Conservation (phyloP, 2,888 invertebrate species). For the Caenorhabditis sp. region DNA sequence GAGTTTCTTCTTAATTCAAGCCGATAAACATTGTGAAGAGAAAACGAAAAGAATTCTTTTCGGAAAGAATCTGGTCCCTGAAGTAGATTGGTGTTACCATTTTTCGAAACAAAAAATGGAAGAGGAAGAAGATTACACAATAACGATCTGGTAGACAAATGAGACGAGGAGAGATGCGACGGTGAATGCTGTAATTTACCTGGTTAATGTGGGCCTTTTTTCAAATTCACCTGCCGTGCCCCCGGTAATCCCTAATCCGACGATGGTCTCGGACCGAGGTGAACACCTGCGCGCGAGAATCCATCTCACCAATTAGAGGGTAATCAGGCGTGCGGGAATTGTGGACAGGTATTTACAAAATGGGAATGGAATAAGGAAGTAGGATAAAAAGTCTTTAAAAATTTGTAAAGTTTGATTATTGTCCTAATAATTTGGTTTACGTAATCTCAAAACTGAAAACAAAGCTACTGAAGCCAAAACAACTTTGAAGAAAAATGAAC, state of each 20-base stretch:
- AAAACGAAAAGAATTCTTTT: background rate
- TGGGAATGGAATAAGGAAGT: background rate
- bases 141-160: background rate
- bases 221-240: background rate
- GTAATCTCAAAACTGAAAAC: too few species aligned
- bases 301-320: background rate
- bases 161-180: background rate
- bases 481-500: too few species aligned
- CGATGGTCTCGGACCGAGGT: background rate
- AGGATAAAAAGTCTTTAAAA: background rate
- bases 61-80: background rate
- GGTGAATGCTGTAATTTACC: background rate
- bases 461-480: too few species aligned
- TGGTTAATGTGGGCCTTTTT: background rate
- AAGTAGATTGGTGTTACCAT: background rate
- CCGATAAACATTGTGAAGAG: background rate
- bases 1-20: background rate
- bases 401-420: too few species aligned
- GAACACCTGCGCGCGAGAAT: background rate
- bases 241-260: background rate
- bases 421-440: too few species aligned
- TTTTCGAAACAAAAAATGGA: too few species aligned
- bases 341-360: background rate
- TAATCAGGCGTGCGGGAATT: background rate
- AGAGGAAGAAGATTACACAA: background rate